phyloP scores from a whole-genome alignment of 2,113 vertebrate genomes.

The Megatriorchis doriae region DNA sequence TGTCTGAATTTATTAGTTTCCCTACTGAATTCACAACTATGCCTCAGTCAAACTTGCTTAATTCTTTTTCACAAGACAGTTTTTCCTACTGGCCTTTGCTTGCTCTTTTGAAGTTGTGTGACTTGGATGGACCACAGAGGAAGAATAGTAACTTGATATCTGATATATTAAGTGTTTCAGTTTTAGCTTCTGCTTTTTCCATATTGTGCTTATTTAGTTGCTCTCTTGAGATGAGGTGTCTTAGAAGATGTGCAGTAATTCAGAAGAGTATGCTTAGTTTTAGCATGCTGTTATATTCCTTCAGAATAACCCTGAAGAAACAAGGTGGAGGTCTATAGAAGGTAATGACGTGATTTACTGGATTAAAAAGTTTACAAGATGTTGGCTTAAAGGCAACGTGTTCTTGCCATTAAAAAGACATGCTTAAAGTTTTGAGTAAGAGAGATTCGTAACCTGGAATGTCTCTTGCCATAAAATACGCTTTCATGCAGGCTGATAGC shows the following conservation, averaged over 20 bases:
- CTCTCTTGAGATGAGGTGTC: neutral
- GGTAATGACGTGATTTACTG: neutral
- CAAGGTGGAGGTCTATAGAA: neutral
- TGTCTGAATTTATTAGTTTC: neutral
- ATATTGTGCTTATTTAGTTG: neutral
- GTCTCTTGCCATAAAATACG: neutral
- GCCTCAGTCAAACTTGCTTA: neutral
- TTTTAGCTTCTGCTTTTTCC: neutral
- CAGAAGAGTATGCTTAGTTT: neutral
- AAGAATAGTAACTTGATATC: neutral
- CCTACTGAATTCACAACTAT: neutral
- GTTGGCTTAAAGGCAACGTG: neutral
- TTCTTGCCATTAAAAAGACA: neutral
- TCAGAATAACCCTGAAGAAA: neutral
- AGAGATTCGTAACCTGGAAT: neutral
- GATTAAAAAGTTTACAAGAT: neutral
- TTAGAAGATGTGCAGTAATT: neutral
- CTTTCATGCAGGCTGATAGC: neutral
- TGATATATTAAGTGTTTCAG: neutral
- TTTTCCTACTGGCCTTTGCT: neutral
- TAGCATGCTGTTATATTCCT: neutral
- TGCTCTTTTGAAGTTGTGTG: neutral
- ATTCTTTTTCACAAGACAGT: neutral
- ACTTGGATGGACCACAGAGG: fast-evolving
- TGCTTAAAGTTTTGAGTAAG: neutral